A percentile compares a stretch with the other conserved stretches of the same genome.
Evolutionary conservation across 2,797 vertebrate genomes (phyloP).

Genomic region (Clamator glandarius): DNA sequence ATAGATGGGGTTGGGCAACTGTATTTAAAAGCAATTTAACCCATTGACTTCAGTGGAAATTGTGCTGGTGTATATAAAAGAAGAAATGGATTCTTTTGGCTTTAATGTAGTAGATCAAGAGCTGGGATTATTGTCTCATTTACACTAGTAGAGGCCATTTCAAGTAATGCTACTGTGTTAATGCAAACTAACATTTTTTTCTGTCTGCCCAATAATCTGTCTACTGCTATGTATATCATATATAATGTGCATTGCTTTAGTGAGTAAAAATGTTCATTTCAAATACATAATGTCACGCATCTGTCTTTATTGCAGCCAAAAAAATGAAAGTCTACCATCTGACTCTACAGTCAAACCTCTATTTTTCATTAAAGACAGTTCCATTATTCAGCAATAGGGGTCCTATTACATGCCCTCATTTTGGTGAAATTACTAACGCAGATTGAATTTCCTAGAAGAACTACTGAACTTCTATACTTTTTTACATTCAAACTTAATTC

Average conservation of each 20-base stretch:
- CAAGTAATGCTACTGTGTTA: not conserved
- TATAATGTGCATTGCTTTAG: conserved; percentile 10
- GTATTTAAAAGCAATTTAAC: conserved; percentile 4
- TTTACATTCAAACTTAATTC: conserved; percentile 69
- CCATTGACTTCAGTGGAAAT: not conserved
- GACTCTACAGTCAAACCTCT: not conserved
- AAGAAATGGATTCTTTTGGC: not conserved
- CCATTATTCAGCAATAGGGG: conserved; percentile 55
- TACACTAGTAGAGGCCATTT: not conserved
- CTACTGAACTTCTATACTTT: conserved; percentile 50
- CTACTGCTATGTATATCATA: not conserved
- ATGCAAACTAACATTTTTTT: conserved; percentile 13
- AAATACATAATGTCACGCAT: conserved; percentile 19
- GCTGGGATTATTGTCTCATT: conserved; percentile 7
- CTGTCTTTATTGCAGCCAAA: conserved; percentile 49
- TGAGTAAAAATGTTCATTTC: conserved; percentile 31
- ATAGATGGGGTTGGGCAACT: not conserved
- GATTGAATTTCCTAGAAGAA: conserved; percentile 54
- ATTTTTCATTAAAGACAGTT: conserved; percentile 65
- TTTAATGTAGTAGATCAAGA: not conserved
- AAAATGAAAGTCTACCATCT: conserved; percentile 3
- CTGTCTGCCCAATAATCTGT: conserved; percentile 10
- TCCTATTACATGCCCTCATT: conserved; percentile 55
- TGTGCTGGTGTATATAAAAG: conserved; percentile 2
- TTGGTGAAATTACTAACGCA: conserved; percentile 64